These are phyloP conservation scores for Amazona guildingii DNA, from an alignment of 2,113 vertebrate genomes.

Conservation along the genomic window DNA sequence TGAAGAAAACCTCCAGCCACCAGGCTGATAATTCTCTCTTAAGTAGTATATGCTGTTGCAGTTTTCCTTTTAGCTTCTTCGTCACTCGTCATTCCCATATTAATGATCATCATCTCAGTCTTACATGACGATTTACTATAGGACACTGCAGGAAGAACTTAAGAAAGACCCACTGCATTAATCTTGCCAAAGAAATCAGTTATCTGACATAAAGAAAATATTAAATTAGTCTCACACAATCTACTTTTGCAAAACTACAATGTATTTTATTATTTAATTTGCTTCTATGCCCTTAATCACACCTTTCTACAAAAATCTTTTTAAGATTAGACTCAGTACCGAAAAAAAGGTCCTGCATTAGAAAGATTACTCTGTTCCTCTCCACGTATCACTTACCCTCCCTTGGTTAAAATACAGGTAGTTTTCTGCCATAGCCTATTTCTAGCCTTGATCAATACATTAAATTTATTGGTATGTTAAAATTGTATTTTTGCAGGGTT, in stretches of 20 bases:
- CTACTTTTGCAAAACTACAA: not conserved
- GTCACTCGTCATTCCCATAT: not conserved
- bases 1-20: not conserved
- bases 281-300: not conserved
- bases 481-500: not conserved
- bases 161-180: not conserved
- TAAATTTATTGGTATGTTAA: not conserved
- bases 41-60: not conserved
- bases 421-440: not conserved
- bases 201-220: not conserved
- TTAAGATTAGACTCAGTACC: not conserved
- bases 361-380: not conserved
- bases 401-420: not conserved
- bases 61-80: not conserved
- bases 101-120: not conserved
- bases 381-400: accelerated
- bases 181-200: not conserved
- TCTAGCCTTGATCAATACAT: not conserved
- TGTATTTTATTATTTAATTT: not conserved
- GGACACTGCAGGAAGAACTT: not conserved
- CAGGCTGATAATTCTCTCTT: not conserved
- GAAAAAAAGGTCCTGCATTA: not conserved
- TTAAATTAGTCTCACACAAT: not conserved
- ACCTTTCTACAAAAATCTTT: not conserved
- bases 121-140: not conserved